A percentile compares a stretch with the other conserved stretches of the same genome.
These are phyloP conservation scores for Diacarnus erythraeanus DNA, from an alignment of 37 sponge, comb jelly and placozoan species.

Conservation along the genomic window DNA sequence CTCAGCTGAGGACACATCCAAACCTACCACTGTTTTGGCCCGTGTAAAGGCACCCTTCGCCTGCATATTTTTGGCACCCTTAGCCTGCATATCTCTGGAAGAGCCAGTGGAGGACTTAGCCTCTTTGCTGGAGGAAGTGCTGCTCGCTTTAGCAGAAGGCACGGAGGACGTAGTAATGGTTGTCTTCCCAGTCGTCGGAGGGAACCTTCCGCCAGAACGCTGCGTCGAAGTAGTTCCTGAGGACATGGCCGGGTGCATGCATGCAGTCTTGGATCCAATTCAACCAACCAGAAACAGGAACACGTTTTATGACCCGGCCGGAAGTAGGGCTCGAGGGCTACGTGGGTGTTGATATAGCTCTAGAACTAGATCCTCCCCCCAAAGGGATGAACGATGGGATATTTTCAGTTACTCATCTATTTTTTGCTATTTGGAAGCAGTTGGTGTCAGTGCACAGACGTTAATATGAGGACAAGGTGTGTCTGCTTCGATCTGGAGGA, in stretches of 20 bases:
- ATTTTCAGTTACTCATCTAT: neutral
- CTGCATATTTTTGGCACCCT: neutral
- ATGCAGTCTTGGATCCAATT: too few relatives aligned
- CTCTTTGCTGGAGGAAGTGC: neutral
- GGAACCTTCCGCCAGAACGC: neutral
- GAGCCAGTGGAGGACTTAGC: neutral
- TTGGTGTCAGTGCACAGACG: neutral
- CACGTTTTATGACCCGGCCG: too few relatives aligned
- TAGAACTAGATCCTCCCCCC: neutral
- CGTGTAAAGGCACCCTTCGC: slow-evolving; percentile 63
- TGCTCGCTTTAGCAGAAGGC: neutral
- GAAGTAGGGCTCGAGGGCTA: neutral
- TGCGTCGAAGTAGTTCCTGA: neutral
- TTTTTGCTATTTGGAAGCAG: neutral
- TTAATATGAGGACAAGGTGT: neutral
- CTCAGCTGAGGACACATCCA: slow-evolving; percentile 49
- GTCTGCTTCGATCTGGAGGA: neutral
- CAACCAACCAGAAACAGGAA: neutral
- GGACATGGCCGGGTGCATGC: too few relatives aligned
- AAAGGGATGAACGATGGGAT: neutral
- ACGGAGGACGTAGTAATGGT: neutral
- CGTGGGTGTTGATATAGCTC: neutral
- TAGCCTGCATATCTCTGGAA: neutral
- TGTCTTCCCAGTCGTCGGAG: neutral
- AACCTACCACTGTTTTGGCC: slow-evolving; percentile 51